These are phyloP conservation scores for Athene cunicularia DNA, from an alignment of 2,113 vertebrate species.

Conservation along the genomic window DNA sequence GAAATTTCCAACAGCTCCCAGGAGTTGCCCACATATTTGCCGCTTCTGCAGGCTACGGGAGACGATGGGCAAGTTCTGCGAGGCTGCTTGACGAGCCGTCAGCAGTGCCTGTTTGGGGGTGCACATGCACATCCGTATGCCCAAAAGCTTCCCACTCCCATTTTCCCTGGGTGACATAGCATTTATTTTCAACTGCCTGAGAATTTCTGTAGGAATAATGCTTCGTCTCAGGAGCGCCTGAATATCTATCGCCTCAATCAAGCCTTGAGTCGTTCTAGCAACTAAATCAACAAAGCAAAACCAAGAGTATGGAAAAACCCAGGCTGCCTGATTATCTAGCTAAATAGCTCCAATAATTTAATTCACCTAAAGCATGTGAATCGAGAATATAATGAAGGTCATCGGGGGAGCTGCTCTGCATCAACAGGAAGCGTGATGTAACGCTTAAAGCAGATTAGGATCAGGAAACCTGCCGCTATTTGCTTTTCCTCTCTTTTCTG, in stretches of 20 bases:
- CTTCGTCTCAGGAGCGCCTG: not conserved
- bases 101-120: not conserved
- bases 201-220: not conserved
- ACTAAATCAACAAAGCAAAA: not conserved
- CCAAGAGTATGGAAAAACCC: not conserved
- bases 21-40: not conserved
- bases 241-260: not conserved
- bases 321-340: not conserved
- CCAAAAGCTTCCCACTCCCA: not conserved
- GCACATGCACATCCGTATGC: fast-evolving
- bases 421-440: not conserved
- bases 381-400: not conserved
- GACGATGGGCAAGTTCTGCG: fast-evolving
- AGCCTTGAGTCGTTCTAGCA: not conserved
- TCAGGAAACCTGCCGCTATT: not conserved
- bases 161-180: not conserved
- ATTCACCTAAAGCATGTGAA: not conserved
- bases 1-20: not conserved
- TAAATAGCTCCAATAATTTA: not conserved
- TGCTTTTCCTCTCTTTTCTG: not conserved
- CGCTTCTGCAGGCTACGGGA: not conserved
- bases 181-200: not conserved
- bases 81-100: not conserved
- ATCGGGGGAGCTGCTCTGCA: not conserved
- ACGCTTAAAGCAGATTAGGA: not conserved